These are phyloP conservation scores for Prietella phreatophila DNA, from an alignment of 2,113 vertebrate genomes.

Conservation along the genomic window DNA sequence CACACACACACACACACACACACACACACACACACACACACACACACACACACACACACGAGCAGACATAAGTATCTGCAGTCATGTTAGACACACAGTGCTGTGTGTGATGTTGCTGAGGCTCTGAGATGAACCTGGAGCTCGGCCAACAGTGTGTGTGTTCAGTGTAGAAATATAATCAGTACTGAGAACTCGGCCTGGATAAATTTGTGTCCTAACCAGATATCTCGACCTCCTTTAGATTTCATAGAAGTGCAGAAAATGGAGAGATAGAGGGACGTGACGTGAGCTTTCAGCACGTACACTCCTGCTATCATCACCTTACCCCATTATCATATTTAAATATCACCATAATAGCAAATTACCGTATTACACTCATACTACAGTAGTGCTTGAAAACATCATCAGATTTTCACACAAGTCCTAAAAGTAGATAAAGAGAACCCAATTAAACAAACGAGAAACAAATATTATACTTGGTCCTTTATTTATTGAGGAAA, in stretches of 20 bases:
- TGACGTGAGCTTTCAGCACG: background rate
- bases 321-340: background rate
- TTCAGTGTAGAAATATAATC: constrained; percentile 58
- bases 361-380: background rate
- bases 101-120: constrained; percentile 50
- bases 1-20: too few species aligned
- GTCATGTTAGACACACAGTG: background rate
- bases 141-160: constrained; percentile 56
- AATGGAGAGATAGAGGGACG: background rate
- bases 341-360: background rate
- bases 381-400: too few species aligned
- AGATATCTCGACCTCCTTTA: background rate
- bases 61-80: background rate
- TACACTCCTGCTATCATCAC: background rate
- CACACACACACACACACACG: background rate
- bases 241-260: constrained; percentile 7
- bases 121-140: constrained; percentile 53
- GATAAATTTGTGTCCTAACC: constrained; percentile 43
- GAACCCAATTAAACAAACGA: too few species aligned
- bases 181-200: constrained; percentile 62
- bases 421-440: too few species aligned
- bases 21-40: background rate
- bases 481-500: too few species aligned
- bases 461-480: too few species aligned
- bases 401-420: too few species aligned